Conservation (phyloP, 2,797 vertebrate species). For the Anabas testudineus region DNA sequence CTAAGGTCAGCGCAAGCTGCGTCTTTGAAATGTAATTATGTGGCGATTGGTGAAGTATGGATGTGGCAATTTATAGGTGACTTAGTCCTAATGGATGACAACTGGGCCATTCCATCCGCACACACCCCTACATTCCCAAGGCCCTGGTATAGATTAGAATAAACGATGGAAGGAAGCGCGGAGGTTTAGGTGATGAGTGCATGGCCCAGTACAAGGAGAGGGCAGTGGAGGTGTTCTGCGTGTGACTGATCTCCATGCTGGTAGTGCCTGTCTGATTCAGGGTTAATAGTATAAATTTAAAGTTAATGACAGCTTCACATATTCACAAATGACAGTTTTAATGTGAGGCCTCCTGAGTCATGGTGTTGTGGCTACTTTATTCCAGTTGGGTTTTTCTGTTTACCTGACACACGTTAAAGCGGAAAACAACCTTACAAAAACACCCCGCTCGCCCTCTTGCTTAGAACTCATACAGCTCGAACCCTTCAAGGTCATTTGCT, state of each 20-base stretch:
- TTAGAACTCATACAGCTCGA: background rate
- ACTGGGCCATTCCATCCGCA: constrained; percentile 24
- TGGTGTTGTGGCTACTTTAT: background rate
- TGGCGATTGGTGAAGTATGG: constrained; percentile 69
- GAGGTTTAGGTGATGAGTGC: constrained; percentile 44
- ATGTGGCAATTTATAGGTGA: constrained; percentile 68
- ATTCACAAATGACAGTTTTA: constrained; percentile 23
- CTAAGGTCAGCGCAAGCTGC: constrained; percentile 68
- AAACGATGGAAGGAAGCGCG: constrained; percentile 33
- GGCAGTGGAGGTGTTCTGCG: constrained; percentile 32
- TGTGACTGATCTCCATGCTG: constrained; percentile 54
- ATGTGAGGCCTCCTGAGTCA: constrained; percentile 7
- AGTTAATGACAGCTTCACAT: constrained; percentile 29
- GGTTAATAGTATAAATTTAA: constrained; percentile 53
- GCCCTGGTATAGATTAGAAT: constrained; percentile 56
- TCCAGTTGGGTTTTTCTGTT: background rate
- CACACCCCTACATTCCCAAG: constrained; percentile 51
- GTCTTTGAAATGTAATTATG: constrained; percentile 83
- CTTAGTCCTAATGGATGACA: constrained; percentile 65
- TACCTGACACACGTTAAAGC: constrained; percentile 4
- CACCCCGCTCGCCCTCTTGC: background rate
- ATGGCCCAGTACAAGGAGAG: constrained; percentile 70
- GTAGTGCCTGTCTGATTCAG: constrained; percentile 47
- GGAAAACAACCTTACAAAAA: constrained; percentile 14
- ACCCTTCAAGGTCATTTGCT: constrained; percentile 68